A percentile compares a stretch with the other conserved stretches of the same genome.
Evolutionary conservation across 2,797 vertebrate genomes (phyloP).

Genomic region (Balearica regulorum): DNA sequence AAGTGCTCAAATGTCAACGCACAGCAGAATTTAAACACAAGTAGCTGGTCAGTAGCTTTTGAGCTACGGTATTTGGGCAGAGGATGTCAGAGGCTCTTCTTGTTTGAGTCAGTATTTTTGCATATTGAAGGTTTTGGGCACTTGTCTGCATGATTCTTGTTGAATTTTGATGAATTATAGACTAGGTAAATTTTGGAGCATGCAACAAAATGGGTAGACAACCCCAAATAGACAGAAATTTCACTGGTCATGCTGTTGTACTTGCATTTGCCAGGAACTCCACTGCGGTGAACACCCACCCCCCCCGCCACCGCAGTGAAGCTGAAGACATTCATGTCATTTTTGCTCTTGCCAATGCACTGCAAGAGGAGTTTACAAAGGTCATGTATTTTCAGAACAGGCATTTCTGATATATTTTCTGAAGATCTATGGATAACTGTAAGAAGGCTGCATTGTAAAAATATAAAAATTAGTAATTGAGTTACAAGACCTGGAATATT

Average conservation of each 20-base stretch:
- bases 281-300: not conserved
- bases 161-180: not conserved
- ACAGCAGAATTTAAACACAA: not conserved
- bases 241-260: not conserved
- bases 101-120: not conserved
- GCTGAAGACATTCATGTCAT: not conserved
- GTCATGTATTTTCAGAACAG: not conserved
- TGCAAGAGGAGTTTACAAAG: not conserved
- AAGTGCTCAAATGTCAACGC: not conserved
- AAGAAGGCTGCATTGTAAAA: not conserved
- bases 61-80: not conserved
- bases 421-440: not conserved
- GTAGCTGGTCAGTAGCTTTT: not conserved
- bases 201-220: not conserved
- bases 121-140: not conserved
- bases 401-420: not conserved
- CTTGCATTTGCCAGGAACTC: not conserved
- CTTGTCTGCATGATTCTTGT: not conserved
- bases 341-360: not conserved
- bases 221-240: not conserved
- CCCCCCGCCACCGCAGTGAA: rapidly evolving
- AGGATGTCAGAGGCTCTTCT: not conserved
- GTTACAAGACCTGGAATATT: not conserved
- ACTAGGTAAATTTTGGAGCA: not conserved
- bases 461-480: not conserved